These are phyloP conservation scores for Lasioglossum oenotherae DNA, from an alignment of 2,888 invertebrate species.

Conservation along the genomic window DNA sequence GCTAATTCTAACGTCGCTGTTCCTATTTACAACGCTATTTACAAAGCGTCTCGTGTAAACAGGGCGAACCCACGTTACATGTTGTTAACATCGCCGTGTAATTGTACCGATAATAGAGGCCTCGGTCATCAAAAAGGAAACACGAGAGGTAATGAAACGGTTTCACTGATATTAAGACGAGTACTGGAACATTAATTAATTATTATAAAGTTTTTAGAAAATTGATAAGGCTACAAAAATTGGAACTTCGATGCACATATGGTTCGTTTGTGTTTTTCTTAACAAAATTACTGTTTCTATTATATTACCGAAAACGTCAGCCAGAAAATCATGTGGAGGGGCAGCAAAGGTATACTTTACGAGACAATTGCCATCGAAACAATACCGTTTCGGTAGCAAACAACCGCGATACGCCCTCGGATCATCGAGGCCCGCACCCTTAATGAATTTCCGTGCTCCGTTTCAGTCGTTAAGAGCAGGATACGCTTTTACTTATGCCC, in stretches of 20 bases:
- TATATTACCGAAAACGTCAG: neutral
- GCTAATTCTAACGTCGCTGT: neutral
- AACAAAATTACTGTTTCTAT: too few species aligned
- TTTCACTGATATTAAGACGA: neutral
- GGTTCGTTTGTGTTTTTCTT: too few species aligned
- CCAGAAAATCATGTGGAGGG: neutral
- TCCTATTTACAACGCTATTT: slow-evolving; percentile 11
- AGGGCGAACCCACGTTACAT: neutral
- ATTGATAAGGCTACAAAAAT: too few species aligned
- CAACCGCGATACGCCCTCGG: slow-evolving; percentile 21
- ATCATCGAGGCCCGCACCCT: slow-evolving; percentile 55
- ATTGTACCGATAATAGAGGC: neutral
- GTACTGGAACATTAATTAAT: neutral
- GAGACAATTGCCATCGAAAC: neutral
- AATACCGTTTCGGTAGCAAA: slow-evolving; percentile 39
- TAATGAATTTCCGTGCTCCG: slow-evolving; percentile 70
- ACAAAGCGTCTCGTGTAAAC: neutral
- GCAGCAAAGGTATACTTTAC: neutral
- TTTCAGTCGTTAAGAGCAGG: slow-evolving; percentile 70
- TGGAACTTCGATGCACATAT: too few species aligned
- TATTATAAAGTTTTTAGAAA: too few species aligned
- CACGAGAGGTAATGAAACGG: slow-evolving; percentile 1
- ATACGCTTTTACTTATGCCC: slow-evolving; percentile 70
- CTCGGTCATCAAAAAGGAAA: neutral
- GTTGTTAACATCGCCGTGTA: neutral